Base-by-base conservation (phyloP, 53 echinoderm and acorn worm species). In the Zoroaster sp. region DNA sequence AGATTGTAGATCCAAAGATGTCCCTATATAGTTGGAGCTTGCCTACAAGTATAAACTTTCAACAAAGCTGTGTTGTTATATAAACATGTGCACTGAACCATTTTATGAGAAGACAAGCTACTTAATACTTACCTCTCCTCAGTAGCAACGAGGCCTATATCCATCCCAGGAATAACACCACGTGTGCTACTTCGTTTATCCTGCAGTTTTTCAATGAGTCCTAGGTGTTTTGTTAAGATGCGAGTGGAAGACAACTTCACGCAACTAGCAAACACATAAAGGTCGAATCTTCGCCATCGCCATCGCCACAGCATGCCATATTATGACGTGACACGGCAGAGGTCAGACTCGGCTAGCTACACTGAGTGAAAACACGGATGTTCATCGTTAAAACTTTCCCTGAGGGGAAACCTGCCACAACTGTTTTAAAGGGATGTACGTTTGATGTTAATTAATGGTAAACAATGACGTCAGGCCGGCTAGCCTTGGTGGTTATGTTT, bases 361-460 rank as follows among this genome's bases (percentile, higher is more conserved):
- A 36, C 59, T 35, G 78, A 81, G 81, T 81, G 81, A 81, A 81
- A 81, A 67, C 43, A 38, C 81, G 81, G 81, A 81, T 81, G 81
- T 67, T 34, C 42, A 33, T 81, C 66, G 81, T 81, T 67, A 46
- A 40, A 28, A 63, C 79, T 37, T 25, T 63, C 78, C 78, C 77
- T 66, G 4, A 9, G 15, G 20, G 39, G 66, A 10, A 32, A 35
- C 66, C 40, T 30, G 15, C 68, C n/a, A 5, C 32, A 15, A 81
- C 66, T 66, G 35, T 81, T 30, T 81, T 81, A 81, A 81, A 81
- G 81, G 81, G 81, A 5, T 15, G 17, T 51, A 36, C 10, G 15
- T 34, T 49, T 76, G 10, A 3, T 11, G 4, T 30, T 33, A 47
- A 6, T 23, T 8, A 9, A 8, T 59, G 21, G 21, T 5, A 7